Evolutionary conservation across 1,140 invertebrate genomes (phyloP), one percentile per base, ranked within the genome.

Genomic region (Drosophila kikkawai): DNA sequence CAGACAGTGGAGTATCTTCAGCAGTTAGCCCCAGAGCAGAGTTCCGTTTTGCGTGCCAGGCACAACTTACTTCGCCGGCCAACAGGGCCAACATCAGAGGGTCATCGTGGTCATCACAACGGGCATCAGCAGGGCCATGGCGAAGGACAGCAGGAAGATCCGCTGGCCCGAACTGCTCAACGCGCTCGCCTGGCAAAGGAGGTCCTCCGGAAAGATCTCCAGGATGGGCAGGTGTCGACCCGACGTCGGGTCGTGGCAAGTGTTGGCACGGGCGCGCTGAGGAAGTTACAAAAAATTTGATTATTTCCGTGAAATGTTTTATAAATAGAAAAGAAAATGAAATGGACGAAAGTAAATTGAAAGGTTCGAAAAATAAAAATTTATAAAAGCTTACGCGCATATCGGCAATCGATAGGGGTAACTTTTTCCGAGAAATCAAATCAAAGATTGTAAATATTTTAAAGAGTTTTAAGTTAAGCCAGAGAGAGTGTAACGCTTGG

Each of bases 181-280:
- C 0, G 96, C 96, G 76, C 95, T 96, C 9, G 96, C 96, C 92
- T 96, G 96, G 86, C 96, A 96, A 59, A 95, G 94, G 67, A 96
- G 94, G 80, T 96, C 95, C 88, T 96, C 96, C 2, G 96, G 95
- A 59, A 95, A 94, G 11, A 97, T 93, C 88, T 96, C 95, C 29
- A 96, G 93, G 34, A 97, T 94, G 12, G 96, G 95, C 39, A 95
- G 92, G 44, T 94, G 93, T 13, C 93, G 93, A n/a, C 95, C 95
- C 2, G 94, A 94, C 0, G 93, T 83, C 4, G 94, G 93, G 88
- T 96, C 95, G 26, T 94, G 94, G 91, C 96, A 97, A 15, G 94
- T 95, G 45, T 96, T 95, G 45, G 93, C 91, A 61, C 94, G 93
- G 4, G 94, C 94, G 36, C 91, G 82, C 92, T 93, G 39, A 32